Percentiles rank a stretch among this genome's conserved stretches.
Conservation (phyloP, 2,888 invertebrate species). For the Parascotia fuliginaria region DNA sequence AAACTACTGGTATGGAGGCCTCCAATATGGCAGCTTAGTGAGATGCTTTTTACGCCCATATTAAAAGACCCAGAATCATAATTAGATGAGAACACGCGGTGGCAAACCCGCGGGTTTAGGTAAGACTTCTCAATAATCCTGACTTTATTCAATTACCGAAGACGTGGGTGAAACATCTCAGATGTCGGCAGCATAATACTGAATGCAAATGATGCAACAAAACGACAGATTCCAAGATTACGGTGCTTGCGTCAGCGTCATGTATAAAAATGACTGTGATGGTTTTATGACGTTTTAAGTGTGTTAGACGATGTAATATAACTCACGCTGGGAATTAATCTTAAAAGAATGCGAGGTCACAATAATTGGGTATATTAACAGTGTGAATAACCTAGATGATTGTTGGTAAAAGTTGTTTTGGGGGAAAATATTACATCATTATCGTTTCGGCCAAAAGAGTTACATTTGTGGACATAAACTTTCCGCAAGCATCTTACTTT, state of each 20-base stretch:
- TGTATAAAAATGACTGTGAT: constrained; percentile 28
- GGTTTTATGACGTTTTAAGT: constrained; percentile 27
- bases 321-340: constrained; percentile 43
- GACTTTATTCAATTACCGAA: constrained; percentile 8
- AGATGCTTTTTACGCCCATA: too few species aligned
- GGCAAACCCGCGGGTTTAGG: too few species aligned
- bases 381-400: not conserved
- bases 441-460: too few species aligned
- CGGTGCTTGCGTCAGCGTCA: constrained; percentile 43
- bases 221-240: constrained; percentile 15
- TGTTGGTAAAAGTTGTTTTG: not conserved
- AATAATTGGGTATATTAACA: constrained; percentile 48
- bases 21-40: too few species aligned
- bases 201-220: constrained; percentile 17
- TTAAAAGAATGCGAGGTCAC: constrained; percentile 57
- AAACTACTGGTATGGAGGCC: too few species aligned
- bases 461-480: too few species aligned
- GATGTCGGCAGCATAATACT: constrained; percentile 19
- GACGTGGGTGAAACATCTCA: constrained; percentile 1
- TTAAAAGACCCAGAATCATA: too few species aligned
- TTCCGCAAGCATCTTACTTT: too few species aligned
- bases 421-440: too few species aligned
- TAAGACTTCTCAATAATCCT: not conserved
- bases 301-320: constrained; percentile 25
- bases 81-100: too few species aligned